These are phyloP conservation scores for Rhopilema esculentum DNA, from an alignment of 30 jellyfish, hydroid and myxozoan species.

Conservation along the genomic window DNA sequence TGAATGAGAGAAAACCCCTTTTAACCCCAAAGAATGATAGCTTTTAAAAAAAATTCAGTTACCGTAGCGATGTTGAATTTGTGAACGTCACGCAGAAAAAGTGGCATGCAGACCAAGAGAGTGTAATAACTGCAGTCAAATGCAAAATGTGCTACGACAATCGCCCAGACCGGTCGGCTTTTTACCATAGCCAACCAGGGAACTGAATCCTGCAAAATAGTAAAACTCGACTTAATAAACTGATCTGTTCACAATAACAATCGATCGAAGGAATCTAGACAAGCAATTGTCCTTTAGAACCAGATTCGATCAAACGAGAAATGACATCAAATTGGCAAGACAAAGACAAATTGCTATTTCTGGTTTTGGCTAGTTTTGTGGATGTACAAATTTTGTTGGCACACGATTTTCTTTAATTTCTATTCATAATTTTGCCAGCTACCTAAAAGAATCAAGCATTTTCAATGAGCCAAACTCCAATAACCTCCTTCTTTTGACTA, in stretches of 20 bases:
- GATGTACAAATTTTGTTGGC: too few relatives aligned
- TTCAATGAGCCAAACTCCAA: too few relatives aligned
- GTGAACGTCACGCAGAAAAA: constrained; percentile 95
- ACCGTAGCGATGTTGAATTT: constrained; percentile 95
- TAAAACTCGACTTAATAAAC: neutral
- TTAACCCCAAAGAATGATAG: too few relatives aligned
- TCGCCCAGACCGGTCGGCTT: constrained; percentile 91
- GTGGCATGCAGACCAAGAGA: constrained; percentile 92
- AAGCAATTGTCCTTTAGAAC: neutral
- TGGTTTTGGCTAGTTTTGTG: too few relatives aligned
- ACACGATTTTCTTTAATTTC: too few relatives aligned
- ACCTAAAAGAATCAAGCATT: too few relatives aligned
- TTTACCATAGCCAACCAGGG: constrained; percentile 92
- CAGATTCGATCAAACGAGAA: too few relatives aligned
- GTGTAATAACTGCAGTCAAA: constrained; percentile 96
- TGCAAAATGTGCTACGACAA: constrained; percentile 86
- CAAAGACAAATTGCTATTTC: too few relatives aligned
- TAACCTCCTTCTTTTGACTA: too few relatives aligned
- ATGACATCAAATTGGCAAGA: too few relatives aligned
- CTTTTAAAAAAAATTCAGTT: constrained; percentile 8
- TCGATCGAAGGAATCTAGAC: neutral
- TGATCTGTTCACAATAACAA: neutral
- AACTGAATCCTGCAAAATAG: constrained; percentile 52
- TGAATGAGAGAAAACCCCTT: too few relatives aligned
- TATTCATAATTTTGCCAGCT: too few relatives aligned